Conservation (phyloP, 2,113 vertebrate species). For the Myocastor coypus region DNA sequence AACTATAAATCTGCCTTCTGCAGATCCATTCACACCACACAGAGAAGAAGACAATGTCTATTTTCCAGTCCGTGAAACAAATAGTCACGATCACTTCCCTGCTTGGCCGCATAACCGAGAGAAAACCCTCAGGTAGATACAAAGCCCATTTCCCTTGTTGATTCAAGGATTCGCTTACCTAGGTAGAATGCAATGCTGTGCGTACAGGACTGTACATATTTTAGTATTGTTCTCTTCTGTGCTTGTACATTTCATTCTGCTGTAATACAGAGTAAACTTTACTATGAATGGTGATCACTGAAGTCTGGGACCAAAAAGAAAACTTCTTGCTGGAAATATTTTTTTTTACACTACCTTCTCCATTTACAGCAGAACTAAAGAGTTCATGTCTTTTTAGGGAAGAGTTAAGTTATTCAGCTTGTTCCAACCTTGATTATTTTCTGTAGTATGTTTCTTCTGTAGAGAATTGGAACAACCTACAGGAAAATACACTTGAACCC, state of each 20-base stretch:
- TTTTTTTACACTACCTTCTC: not conserved
- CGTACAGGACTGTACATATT: not conserved
- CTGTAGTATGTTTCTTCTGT: not conserved
- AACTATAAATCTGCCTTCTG: not conserved
- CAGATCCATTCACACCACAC: not conserved
- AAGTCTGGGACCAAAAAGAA: fast-evolving
- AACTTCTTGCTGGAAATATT: not conserved
- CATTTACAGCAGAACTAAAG: not conserved
- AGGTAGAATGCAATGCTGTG: not conserved
- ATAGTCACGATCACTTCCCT: not conserved
- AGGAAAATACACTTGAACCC: constrained; percentile 16
- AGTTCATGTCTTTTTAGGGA: not conserved
- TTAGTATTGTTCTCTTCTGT: not conserved
- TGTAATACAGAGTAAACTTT: not conserved
- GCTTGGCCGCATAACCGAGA: not conserved
- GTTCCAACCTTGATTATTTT: not conserved
- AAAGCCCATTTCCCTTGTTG: not conserved
- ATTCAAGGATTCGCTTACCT: not conserved
- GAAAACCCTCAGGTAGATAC: not conserved
- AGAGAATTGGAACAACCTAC: not conserved
- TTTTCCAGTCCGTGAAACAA: constrained; percentile 33
- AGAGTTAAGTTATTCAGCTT: not conserved
- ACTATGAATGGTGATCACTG: not conserved
- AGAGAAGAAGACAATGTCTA: not conserved
- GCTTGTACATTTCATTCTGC: not conserved